Conservation (phyloP, 2,888 invertebrate species). For the Macrosiphum euphorbiae region DNA sequence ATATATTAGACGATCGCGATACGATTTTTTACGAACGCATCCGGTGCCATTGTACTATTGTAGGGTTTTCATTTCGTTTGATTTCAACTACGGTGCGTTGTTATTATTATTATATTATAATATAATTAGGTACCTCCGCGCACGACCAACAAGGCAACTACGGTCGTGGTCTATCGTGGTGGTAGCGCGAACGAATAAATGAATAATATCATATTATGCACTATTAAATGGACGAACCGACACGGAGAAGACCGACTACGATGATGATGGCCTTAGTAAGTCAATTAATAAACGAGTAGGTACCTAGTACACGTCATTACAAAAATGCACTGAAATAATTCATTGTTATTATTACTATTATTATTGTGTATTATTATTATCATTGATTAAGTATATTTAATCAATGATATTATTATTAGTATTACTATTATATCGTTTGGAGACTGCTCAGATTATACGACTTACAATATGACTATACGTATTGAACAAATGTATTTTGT, state of each 20-base stretch:
- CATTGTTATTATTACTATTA: background rate
- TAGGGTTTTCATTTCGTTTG: background rate
- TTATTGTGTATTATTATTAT: background rate
- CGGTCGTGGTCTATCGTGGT: background rate
- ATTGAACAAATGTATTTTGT: background rate
- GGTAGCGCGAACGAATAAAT: background rate
- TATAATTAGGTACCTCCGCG: background rate
- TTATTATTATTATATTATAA: conserved; percentile 4
- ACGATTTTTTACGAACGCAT: conserved; percentile 5
- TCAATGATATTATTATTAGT: background rate
- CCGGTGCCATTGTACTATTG: background rate
- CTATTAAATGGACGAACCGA: conserved; percentile 1
- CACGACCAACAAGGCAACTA: background rate
- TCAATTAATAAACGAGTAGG: background rate
- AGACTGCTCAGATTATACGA: background rate
- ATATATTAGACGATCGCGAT: background rate
- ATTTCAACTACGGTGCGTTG: background rate
- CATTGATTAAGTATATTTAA: too few species aligned
- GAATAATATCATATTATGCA: background rate
- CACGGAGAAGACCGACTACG: background rate
- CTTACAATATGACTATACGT: background rate
- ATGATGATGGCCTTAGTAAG: background rate
- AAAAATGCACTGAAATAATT: background rate
- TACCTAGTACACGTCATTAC: background rate
- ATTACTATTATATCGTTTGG: background rate